Percentiles rank a stretch among this genome's conserved stretches.
Conservation (phyloP, 2,113 vertebrate species). For the Grantiella picta region DNA sequence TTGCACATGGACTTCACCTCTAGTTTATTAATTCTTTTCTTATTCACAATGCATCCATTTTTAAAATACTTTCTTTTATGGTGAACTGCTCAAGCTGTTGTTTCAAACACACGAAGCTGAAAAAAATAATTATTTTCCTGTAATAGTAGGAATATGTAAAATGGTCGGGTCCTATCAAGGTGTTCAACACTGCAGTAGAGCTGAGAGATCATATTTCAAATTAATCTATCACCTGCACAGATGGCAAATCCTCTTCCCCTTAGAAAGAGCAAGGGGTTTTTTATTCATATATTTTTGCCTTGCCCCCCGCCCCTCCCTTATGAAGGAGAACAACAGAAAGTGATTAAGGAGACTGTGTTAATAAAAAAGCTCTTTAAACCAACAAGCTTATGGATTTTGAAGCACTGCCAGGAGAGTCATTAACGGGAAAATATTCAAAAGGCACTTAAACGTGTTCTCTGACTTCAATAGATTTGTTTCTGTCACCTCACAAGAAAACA, state of each 20-base stretch:
- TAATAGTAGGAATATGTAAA: background rate
- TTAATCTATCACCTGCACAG: background rate
- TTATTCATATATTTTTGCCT: background rate
- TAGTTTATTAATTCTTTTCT: constrained; percentile 45
- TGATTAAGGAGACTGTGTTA: constrained; percentile 37
- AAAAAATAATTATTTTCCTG: background rate
- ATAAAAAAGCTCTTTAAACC: constrained; percentile 48
- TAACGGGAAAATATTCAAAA: constrained; percentile 54
- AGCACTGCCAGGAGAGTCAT: constrained; percentile 50
- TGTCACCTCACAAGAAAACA: constrained; percentile 26
- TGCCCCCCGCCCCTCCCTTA: fast-evolving
- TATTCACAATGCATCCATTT: constrained; percentile 3
- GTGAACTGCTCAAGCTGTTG: constrained; percentile 11
- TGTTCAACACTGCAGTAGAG: background rate
- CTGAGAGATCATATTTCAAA: background rate
- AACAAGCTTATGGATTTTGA: constrained; percentile 57
- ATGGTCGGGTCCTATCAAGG: background rate
- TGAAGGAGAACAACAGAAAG: constrained; percentile 17
- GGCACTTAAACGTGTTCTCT: constrained; percentile 19
- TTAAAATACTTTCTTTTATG: background rate
- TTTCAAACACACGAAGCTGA: constrained; percentile 21
- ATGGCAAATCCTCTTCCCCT: background rate
- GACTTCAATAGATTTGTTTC: constrained; percentile 46
- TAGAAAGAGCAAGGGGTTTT: background rate
- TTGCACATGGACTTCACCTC: constrained; percentile 48